A percentile compares a stretch with the other conserved stretches of the same genome.
phyloP scores from a whole-genome alignment of 2,113 vertebrate species.

The rat (Rattus norvegicus) region DNA sequence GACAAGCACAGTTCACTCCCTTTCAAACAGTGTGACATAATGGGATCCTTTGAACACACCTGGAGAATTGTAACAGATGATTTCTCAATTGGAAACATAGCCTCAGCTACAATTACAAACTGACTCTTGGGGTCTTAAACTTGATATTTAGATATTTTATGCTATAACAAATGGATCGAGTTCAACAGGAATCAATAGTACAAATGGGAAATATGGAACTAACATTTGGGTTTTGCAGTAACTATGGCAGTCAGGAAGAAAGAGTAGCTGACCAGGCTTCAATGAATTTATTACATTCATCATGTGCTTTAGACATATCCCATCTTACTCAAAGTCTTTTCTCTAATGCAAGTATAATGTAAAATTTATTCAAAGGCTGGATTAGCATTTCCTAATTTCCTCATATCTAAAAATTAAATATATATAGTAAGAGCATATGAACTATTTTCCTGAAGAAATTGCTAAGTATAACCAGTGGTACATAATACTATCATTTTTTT shows the following conservation, averaged over 20 bases:
- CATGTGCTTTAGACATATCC: background rate
- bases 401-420: background rate
- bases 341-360: background rate
- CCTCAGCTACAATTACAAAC: background rate
- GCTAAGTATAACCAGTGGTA: background rate
- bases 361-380: background rate
- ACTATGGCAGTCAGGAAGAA: background rate
- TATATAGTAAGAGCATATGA: background rate
- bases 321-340: conserved; percentile 1
- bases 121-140: background rate
- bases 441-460: background rate
- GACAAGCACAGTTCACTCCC: background rate
- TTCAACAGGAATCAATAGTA: background rate
- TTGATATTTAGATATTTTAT: background rate
- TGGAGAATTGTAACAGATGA: background rate
- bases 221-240: background rate
- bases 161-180: background rate
- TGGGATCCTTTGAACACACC: background rate
- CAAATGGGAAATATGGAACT: background rate
- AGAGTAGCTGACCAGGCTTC: background rate
- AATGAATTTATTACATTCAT: background rate
- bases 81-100: background rate
- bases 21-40: background rate
- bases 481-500: no score
- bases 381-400: background rate